phyloP scores from a whole-genome alignment of 2,888 invertebrate genomes.

The Andricus quercusramuli region DNA sequence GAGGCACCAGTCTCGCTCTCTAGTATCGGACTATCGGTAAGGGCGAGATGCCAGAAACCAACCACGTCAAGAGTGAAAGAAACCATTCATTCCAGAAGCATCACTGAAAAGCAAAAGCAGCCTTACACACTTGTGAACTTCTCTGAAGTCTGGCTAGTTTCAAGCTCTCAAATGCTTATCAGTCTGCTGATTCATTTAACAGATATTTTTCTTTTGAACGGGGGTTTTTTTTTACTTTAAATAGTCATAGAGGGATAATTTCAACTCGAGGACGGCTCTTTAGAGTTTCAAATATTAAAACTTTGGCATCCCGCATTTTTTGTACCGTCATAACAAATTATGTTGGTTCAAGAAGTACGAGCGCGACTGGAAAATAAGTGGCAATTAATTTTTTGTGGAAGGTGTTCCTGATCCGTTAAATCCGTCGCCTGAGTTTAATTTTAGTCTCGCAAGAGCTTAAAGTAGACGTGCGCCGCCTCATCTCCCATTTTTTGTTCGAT shows the following conservation, averaged over 20 bases:
- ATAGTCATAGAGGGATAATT: background rate
- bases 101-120: background rate
- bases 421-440: constrained; percentile 29
- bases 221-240: background rate
- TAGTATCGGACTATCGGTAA: background rate
- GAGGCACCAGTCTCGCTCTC: background rate
- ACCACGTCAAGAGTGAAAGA: constrained; percentile 60
- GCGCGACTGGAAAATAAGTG: constrained; percentile 25
- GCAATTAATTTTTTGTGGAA: constrained; percentile 39
- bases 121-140: constrained; percentile 12
- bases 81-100: constrained; percentile 60
- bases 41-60: constrained; percentile 14
- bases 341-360: constrained; percentile 14
- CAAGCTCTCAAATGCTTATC: constrained; percentile 17
- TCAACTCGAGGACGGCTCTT: background rate
- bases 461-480: background rate
- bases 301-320: background rate
- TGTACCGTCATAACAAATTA: background rate
- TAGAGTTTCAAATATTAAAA: constrained; percentile 6
- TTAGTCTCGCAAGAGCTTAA: constrained; percentile 30
- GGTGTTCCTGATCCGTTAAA: constrained; percentile 36
- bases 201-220: background rate
- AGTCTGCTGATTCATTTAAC: background rate
- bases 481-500: constrained; percentile 18
- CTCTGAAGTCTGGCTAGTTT: constrained; percentile 20